Evolutionary conservation across 2,888 invertebrate genomes (phyloP).

Genomic region (Conops quadrifasciatus): DNA sequence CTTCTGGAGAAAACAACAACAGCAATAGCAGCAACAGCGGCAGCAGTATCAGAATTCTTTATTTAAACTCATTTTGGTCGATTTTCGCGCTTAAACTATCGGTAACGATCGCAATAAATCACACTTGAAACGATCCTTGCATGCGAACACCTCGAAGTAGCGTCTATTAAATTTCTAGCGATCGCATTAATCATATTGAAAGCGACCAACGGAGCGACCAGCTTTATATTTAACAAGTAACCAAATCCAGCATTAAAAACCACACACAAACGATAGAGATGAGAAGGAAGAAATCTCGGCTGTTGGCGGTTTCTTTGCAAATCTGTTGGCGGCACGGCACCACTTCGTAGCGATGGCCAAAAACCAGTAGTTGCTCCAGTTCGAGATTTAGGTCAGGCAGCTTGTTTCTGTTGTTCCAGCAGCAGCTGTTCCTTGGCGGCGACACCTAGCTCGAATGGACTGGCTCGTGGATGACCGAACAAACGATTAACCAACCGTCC

Average conservation of each 20-base stretch:
- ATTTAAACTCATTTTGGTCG: not conserved
- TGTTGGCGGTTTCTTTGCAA: too few relatives aligned
- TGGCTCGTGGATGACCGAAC: too few relatives aligned
- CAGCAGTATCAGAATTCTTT: not conserved
- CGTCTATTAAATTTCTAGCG: not conserved
- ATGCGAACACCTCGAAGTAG: not conserved
- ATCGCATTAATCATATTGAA: constrained; percentile 13
- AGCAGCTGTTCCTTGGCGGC: not conserved
- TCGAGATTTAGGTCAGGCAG: constrained; percentile 27
- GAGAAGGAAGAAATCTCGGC: too few relatives aligned
- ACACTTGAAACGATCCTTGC: constrained; percentile 13
- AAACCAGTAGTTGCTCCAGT: constrained; percentile 36
- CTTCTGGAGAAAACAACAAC: not conserved
- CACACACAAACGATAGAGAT: too few relatives aligned
- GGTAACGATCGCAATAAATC: not conserved
- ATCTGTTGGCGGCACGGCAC: too few relatives aligned
- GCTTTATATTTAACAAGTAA: too few relatives aligned
- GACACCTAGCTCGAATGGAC: too few relatives aligned
- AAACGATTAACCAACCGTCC: too few relatives aligned
- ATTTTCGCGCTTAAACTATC: not conserved
- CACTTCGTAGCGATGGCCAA: not conserved
- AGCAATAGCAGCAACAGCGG: not conserved
- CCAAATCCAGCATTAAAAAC: too few relatives aligned
- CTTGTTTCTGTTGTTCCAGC: not conserved
- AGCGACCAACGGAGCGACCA: not conserved